Percentiles rank a stretch among this genome's conserved stretches.
phyloP scores from a whole-genome alignment of 2,888 invertebrate genomes.

The Glaucopsyche alexis region DNA sequence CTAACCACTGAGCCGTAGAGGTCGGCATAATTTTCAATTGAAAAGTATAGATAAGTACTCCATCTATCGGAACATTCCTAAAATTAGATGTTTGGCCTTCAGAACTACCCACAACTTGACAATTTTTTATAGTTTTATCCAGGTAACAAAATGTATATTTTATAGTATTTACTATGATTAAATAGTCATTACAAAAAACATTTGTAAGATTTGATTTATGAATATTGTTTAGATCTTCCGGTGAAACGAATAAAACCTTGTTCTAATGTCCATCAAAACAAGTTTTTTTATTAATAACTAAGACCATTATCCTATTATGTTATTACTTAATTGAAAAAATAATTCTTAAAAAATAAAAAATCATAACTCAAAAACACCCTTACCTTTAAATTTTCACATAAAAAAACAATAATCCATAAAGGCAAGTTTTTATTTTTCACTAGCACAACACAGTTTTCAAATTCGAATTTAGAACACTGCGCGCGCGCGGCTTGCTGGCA shows the following conservation, averaged over 20 bases:
- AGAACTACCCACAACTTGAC: background rate
- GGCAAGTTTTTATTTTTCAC: slow-evolving; percentile 38
- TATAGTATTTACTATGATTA: background rate
- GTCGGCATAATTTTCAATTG: too few relatives aligned
- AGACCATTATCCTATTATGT: background rate
- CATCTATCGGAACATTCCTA: too few relatives aligned
- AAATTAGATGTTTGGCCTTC: too few relatives aligned
- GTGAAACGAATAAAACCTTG: slow-evolving; percentile 4
- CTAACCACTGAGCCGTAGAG: too few relatives aligned
- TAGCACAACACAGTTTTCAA: slow-evolving; percentile 46
- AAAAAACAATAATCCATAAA: slow-evolving; percentile 38
- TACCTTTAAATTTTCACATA: slow-evolving; percentile 17
- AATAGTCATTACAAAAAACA: background rate
- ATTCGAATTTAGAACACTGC: slow-evolving; percentile 45
- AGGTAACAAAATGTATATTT: background rate
- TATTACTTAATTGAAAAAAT: background rate
- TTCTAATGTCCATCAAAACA: background rate
- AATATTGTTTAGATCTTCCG: slow-evolving; percentile 12
- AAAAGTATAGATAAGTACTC: too few relatives aligned
- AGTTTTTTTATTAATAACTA: background rate
- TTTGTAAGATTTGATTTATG: background rate
- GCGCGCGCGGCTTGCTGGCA: slow-evolving; percentile 50
- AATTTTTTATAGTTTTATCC: background rate
- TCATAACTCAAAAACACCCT: background rate
- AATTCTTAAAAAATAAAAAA: background rate